Evolutionary conservation across 2,113 vertebrate genomes (phyloP), one percentile per base, ranked within the genome.

Genomic region (Laterallus jamaicensis): DNA sequence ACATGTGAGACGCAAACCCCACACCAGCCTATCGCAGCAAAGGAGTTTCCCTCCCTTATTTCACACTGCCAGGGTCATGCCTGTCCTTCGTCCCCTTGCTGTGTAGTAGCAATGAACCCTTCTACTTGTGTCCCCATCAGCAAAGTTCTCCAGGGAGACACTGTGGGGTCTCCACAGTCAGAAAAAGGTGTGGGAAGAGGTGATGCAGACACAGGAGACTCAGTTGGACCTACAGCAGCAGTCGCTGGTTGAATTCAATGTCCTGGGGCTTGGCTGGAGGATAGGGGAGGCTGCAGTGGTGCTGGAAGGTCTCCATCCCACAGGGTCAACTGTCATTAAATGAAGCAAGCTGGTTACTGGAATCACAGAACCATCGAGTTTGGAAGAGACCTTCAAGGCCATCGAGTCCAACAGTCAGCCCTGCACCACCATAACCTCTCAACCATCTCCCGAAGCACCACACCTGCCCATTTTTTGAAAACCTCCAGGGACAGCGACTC

Each of bases 221-320:
- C 59, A 18, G 39, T 54, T 16, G 26, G 25, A 31, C 54, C 28
- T 55, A 55, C 54, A 55, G 54, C 28, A 75, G 54, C 0, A 3
- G 49, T 3, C 8, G 6, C 12, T 11, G 81, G 6, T 8, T 31
- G 56, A 62, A 56, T 11, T 7, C 1, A 2, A 10, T 0, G 2
- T 7, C 10, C 28, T 54, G 29, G 50, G 24, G 42, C 73, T 60
- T 21, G 76, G 47, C 15, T 37, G 78, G 47, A 63, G 37, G 40
- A 49, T 11, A 24, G 37, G 54, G 59, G 6, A 58, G 35, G 31
- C 74, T 47, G 6, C 4, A 4, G n/a, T 6, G 22, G 37, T 8
- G 55, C 80, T 40, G 71, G 24, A 39, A 52, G 52, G 26, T 62
- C 66, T 62, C 29, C 4, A 10, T 39, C 47, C 10, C 77, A 29